Evolutionary conservation across 2,888 invertebrate species (phyloP), one percentile per base, ranked within the genome.

Genomic region (Agrypnus murinus): DNA sequence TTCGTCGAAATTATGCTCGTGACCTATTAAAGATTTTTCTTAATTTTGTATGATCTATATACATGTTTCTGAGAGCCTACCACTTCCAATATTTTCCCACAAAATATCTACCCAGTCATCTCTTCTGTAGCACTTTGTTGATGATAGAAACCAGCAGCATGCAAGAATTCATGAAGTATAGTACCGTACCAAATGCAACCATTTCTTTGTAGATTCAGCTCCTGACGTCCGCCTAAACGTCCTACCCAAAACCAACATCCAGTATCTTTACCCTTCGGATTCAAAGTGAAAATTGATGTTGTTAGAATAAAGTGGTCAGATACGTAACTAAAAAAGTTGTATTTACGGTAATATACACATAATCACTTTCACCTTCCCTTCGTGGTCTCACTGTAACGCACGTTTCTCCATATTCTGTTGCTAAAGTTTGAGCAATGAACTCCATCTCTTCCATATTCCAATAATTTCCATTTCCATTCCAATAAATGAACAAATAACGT

Each of bases 81-180:
- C n/a, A n/a, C n/a, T n/a, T n/a, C n/a, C 83, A 53, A 93, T 92
- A 80, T 95, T 94, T 46, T 92, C 90, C 90, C 92, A 93, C 58
- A 90, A 84, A 75, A 95, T 93, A 74, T 88, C 88, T 0, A 95
- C 92, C 81, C 88, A 94, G 0, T 92, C 88, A 80, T 95, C 94
- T 74, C 95, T 88, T 95, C 91, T 12, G 90, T 89, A 17, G 94
- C 89, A 79, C 92, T 93, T 81, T 95, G 95, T 86, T 95, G 95
- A 80, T 95, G 95, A 82, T 92, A 93, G 83, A 95, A 95, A 0
- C 95, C 95, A 1, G 94, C 83, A 0, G 93, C 91, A 80, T 95
- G 95, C 78, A 95, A 87, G 81, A 95, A 87, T 83, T 95, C 95
- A 81, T 95, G 94, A 6, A 92, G 88, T 2, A 93, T 88, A 8